Evolutionary conservation across 2,888 invertebrate genomes (phyloP).

Genomic region (Caradrina kadenii): DNA sequence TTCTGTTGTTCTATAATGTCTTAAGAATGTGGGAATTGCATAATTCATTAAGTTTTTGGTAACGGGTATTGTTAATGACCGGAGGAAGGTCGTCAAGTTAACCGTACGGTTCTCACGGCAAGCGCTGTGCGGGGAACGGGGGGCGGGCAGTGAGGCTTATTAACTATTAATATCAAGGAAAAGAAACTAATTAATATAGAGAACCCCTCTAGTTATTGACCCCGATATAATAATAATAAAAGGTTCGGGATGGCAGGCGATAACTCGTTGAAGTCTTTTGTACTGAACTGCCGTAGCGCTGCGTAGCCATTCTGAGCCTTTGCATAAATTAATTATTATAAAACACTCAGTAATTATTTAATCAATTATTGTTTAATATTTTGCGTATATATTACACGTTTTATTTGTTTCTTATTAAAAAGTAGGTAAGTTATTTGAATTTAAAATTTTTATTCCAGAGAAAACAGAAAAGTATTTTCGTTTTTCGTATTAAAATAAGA

Average conservation of each 20-base stretch:
- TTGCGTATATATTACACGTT: background rate
- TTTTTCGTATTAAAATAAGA: background rate
- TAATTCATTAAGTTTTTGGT: constrained; percentile 63
- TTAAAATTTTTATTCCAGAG: background rate
- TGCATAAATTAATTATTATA: constrained; percentile 33
- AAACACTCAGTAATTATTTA: constrained; percentile 9
- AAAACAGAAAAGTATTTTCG: too few relatives aligned
- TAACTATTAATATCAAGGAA: constrained; percentile 35
- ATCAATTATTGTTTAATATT: constrained; percentile 5
- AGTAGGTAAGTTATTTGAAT: background rate
- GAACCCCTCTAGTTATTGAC: constrained; percentile 22
- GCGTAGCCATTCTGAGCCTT: constrained; percentile 12
- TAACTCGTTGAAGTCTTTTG: constrained; percentile 88
- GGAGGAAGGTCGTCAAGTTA: constrained; percentile 64
- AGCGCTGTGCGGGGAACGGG: constrained; percentile 11
- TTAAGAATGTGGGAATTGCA: constrained; percentile 59
- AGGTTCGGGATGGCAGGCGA: constrained; percentile 25
- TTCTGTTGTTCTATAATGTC: constrained; percentile 47
- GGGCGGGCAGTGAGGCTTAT: constrained; percentile 13
- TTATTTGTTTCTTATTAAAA: background rate
- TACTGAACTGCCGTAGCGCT: constrained; percentile 60
- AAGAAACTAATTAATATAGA: constrained; percentile 33
- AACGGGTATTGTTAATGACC: constrained; percentile 64
- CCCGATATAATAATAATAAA: constrained; percentile 18
- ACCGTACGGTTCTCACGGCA: constrained; percentile 62